Percentiles rank a stretch among this genome's conserved stretches.
phyloP scores from a whole-genome alignment of 2,797 vertebrate species.

The Coracias cyanogaster region DNA sequence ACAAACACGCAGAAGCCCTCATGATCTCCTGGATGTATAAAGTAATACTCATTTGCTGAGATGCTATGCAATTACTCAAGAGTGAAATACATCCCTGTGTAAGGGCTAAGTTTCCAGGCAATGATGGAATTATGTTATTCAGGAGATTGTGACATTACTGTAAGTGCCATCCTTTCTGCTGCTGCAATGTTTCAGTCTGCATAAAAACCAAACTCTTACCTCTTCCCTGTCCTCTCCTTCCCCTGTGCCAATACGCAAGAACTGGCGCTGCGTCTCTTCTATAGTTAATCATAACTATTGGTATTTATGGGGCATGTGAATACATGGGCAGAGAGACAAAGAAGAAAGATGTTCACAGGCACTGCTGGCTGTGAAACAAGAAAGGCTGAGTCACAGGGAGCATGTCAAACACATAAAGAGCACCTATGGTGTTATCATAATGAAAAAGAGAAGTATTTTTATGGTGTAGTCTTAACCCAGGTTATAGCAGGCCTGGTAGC shows the following conservation, averaged over 20 bases:
- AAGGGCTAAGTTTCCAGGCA: slow-evolving; percentile 13
- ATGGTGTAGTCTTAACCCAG: not conserved
- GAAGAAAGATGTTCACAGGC: not conserved
- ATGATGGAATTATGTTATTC: slow-evolving; percentile 2
- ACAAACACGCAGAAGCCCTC: not conserved
- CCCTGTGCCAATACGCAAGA: not conserved
- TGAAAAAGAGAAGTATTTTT: not conserved
- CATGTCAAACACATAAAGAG: not conserved
- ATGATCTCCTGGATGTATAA: not conserved
- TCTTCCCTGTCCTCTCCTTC: not conserved
- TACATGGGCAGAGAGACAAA: not conserved
- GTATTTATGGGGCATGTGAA: not conserved
- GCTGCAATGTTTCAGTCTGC: not conserved
- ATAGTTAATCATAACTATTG: not conserved
- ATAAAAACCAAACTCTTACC: slow-evolving; percentile 3
- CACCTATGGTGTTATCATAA: not conserved
- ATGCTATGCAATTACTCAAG: not conserved
- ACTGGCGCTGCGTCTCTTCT: not conserved
- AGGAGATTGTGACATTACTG: slow-evolving; percentile 8
- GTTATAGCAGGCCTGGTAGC: not conserved
- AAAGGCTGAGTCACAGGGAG: not conserved
- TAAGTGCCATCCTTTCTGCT: slow-evolving; percentile 4
- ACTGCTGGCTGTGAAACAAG: not conserved
- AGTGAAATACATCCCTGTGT: not conserved
- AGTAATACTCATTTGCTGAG: not conserved